Base-by-base conservation (phyloP, 2,888 invertebrate species). In the Eilema griseolum region DNA sequence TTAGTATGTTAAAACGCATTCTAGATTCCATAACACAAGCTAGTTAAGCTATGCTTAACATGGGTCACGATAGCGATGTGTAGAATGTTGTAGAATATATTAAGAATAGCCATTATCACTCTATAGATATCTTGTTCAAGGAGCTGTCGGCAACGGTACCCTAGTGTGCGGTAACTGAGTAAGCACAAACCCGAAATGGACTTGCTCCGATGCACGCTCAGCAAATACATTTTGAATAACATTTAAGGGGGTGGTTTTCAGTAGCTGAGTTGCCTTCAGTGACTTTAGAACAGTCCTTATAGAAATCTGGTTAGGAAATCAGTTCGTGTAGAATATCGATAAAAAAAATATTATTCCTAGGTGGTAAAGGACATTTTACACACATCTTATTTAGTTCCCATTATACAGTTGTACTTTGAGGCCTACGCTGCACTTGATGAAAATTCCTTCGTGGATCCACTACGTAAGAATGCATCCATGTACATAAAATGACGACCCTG, bases 91-190 rank as follows among this genome's bases (percentile, higher is more conserved):
- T n/a, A n/a, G n/a, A n/a, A n/a, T n/a, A n/a, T n/a, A n/a, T n/a
- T n/a, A n/a, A n/a, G n/a, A n/a, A 24, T 12, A 57, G 24, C 14
- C 14, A 24, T 16, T n/a, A 31, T n/a, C 56, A 62, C 26, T 56
- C n/a, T n/a, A 62, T 56, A 68, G 67, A 56, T 57, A 56, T 62
- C 37, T 20, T 62, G 37, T 57, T 33, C 66, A 60, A 63, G 37
- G 24, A 41, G 57, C n/a, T 62, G 56, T 11, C 23, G 8, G 57
- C 37, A 37, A 78, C 71, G 26, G 33, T 62, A 67, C 76, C 73
- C 73, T 5, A 69, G 82, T 73, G 82, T 72, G 79, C 64, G 78
- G 75, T 80, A 70, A 71, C 71, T 41, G 70, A 80, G 72, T 74
- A 72, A 75, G 69, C 67, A 64, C 71, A 78, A 80, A 82, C 78